Percentiles rank a stretch among this genome's conserved stretches.
Evolutionary conservation across 64 coral and sea anemone genomes (phyloP).

Genomic region (Montipora efflorescens): DNA sequence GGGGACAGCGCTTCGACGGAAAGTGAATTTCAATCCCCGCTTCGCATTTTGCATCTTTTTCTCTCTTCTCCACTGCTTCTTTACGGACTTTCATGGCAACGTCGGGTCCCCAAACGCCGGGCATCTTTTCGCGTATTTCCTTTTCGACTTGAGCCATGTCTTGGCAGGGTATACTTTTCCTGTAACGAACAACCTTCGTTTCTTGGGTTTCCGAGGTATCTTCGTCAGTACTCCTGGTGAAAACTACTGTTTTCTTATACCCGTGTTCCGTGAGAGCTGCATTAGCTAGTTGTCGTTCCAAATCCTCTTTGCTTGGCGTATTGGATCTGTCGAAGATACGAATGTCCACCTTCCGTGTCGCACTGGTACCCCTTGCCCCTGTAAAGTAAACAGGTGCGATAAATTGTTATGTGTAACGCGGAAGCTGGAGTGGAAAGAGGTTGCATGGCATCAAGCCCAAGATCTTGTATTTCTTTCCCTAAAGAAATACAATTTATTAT

Average conservation of each 20-base stretch:
- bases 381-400: neutral
- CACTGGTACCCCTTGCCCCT: neutral
- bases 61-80: slow-evolving; percentile 3
- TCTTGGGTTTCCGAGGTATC: neutral
- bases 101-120: slow-evolving; percentile 28
- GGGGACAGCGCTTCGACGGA: slow-evolving; percentile 2
- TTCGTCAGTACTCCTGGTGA: neutral
- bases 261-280: slow-evolving; percentile 3
- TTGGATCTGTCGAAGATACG: slow-evolving; percentile 15
- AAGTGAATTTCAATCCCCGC: slow-evolving; percentile 76
- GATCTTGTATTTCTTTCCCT: too few species aligned
- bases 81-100: slow-evolving; percentile 20
- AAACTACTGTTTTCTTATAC: neutral
- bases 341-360: slow-evolving; percentile 23
- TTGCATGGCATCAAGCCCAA: too few species aligned
- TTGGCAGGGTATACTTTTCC: slow-evolving; percentile 44
- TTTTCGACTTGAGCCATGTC: slow-evolving; percentile 22
- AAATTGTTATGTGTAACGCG: too few species aligned
- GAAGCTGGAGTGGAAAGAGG: too few species aligned
- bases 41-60: slow-evolving; percentile 26
- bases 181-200: neutral
- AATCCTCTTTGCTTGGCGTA: neutral
- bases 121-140: slow-evolving; percentile 35
- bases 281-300: neutral
- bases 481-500: too few species aligned